Base-by-base conservation (phyloP, 2,888 invertebrate species). In the Lasioglossum marginatum region DNA sequence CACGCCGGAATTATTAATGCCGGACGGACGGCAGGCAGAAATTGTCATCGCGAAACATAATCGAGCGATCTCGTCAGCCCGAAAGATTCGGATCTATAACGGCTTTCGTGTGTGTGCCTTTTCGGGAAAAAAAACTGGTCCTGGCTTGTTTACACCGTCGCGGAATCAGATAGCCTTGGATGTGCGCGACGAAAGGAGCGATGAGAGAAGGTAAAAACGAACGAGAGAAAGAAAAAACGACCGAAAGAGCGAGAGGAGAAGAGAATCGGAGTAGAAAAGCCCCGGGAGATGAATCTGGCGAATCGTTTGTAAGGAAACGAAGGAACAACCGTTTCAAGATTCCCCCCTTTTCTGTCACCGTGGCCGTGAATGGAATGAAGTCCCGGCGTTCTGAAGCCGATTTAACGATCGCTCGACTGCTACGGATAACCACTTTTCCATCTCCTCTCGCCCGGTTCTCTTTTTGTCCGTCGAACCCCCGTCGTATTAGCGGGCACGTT, bases 291-390 rank as follows among this genome's bases (percentile, higher is more conserved):
- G 87, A 90, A 83, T 87, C 86, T 77, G 84, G 83, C 83, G 84
- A 86, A 85, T 89, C 90, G 87, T 91, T 87, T 85, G 90, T 88
- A 84, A 86, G 83, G 81, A 91, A 89, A 88, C 88, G 90, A 81
- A 88, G 82, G 87, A 87, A 88, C 85, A 84, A 81, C 76, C 79
- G 76, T 87, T 88, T 43, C 81, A 43, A 78, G 80, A 72, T 82
- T 72, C 82, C 68, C 43, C 77, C n/a, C 31, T 57, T 87, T 74
- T 85, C 83, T 77, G 75, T 66, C 76, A 63, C 34, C 43, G 43
- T 23, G 34, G 74, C 83, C 84, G 86, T 82, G 82, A 86, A 86
- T 86, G 83, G 84, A 82, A 86, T 70, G 82, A 83, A 89, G 86
- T 71, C 77, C 74, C 78, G 72, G 82, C 73, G 83, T 88, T 84